Evolutionary conservation across 1,140 invertebrate genomes (phyloP).

Genomic region (Hyphantria cunea): DNA sequence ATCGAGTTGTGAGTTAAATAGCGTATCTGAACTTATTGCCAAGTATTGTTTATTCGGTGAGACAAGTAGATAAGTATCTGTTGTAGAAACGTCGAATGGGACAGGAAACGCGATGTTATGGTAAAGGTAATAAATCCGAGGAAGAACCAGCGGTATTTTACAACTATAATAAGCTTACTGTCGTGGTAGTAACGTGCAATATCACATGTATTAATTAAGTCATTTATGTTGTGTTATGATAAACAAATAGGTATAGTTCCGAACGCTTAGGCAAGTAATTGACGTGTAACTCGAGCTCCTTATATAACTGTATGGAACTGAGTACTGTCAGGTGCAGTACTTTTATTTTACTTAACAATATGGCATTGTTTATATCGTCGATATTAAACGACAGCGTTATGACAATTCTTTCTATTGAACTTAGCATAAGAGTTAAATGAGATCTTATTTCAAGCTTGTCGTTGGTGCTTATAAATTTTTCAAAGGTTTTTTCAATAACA

Average conservation of each 20-base stretch:
- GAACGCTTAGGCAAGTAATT: slow-evolving; percentile 11
- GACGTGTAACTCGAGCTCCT: slow-evolving; percentile 8
- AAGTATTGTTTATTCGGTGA: no score
- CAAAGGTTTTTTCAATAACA: slow-evolving; percentile 2
- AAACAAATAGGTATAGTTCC: slow-evolving; percentile 9
- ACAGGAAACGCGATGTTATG: no score
- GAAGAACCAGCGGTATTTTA: no score
- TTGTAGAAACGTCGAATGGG: no score
- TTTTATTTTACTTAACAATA: slow-evolving; percentile 14
- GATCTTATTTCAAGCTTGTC: not conserved
- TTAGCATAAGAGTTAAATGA: slow-evolving; percentile 2
- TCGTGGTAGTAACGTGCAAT: slow-evolving; percentile 8
- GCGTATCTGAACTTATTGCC: no score
- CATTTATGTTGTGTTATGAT: slow-evolving; percentile 12
- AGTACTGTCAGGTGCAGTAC: slow-evolving; percentile 26
- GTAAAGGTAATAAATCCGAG: no score
- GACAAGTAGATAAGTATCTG: no score
- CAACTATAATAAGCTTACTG: no score
- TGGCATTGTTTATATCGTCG: slow-evolving; percentile 24
- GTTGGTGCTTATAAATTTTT: slow-evolving; percentile 1
- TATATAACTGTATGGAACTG: slow-evolving; percentile 11
- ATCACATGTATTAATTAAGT: slow-evolving; percentile 8
- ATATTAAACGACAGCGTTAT: slow-evolving; percentile 18
- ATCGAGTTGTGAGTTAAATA: no score
- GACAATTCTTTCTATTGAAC: slow-evolving; percentile 10